phyloP scores from a whole-genome alignment of 2,888 invertebrate genomes.

The Hydrotaea diabolus region DNA sequence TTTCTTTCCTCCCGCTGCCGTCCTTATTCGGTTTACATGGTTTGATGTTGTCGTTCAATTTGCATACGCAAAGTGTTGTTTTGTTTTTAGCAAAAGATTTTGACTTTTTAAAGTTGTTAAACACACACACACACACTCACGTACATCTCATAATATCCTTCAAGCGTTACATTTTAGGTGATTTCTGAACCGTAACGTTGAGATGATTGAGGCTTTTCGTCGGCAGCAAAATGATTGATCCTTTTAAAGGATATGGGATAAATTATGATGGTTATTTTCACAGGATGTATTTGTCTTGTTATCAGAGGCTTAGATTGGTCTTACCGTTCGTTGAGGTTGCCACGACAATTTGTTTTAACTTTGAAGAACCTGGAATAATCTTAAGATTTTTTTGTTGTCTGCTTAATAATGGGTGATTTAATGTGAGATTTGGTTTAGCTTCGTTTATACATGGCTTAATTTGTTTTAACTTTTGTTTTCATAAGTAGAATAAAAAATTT shows the following conservation, averaged over 20 bases:
- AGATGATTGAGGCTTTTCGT: background rate
- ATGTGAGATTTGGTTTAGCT: too few relatives aligned
- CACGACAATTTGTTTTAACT: too few relatives aligned
- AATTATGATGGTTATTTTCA: background rate
- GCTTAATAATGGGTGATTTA: too few relatives aligned
- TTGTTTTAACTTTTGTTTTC: too few relatives aligned
- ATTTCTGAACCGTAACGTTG: constrained; percentile 1
- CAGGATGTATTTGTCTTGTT: background rate
- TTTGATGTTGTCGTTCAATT: background rate
- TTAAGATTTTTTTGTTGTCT: too few relatives aligned
- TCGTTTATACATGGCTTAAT: too few relatives aligned
- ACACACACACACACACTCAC: too few relatives aligned
- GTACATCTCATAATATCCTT: too few relatives aligned
- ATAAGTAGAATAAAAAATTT: too few relatives aligned
- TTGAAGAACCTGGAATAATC: too few relatives aligned
- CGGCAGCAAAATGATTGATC: constrained; percentile 1
- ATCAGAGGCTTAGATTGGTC: background rate
- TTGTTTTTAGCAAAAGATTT: background rate
- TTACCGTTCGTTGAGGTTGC: too few relatives aligned
- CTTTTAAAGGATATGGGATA: background rate
- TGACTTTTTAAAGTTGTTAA: constrained; percentile 5
- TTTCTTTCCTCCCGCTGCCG: background rate
- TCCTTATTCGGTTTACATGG: background rate
- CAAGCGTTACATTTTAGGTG: background rate
- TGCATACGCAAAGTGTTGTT: background rate